These are phyloP conservation scores for Calliphora vicina DNA, from an alignment of 1,140 invertebrate genomes.

Conservation along the genomic window DNA sequence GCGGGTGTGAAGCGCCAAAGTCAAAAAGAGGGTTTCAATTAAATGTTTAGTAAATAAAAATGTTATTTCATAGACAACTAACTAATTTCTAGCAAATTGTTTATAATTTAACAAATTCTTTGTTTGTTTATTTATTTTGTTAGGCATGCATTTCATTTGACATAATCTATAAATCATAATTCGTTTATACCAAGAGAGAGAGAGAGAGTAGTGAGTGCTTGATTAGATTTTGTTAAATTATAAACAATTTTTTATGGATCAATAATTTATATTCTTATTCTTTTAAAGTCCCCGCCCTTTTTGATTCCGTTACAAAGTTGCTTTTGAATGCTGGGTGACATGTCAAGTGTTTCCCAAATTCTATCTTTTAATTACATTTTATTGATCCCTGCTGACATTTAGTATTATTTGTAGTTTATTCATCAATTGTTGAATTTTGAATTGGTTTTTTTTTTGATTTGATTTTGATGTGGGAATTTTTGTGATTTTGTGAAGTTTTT, in stretches of 20 bases:
- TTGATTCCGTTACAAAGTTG: background rate
- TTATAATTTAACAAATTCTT: background rate
- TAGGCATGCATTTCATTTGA: no score
- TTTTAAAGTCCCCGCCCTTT: background rate
- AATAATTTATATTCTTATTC: background rate
- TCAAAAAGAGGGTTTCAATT: constrained; percentile 21
- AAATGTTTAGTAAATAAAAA: background rate
- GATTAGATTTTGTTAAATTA: no score
- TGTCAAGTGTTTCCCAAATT: background rate
- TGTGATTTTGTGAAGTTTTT: constrained; percentile 12
- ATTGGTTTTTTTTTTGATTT: constrained; percentile 54
- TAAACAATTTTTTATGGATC: no score
- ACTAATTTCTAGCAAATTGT: background rate
- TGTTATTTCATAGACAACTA: background rate
- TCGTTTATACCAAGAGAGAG: no score
- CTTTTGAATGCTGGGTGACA: background rate
- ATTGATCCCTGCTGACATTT: constrained; percentile 20
- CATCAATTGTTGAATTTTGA: constrained; percentile 37
- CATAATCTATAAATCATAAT: background rate
- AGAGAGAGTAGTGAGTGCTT: no score
- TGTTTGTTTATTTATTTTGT: background rate
- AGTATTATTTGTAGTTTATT: background rate
- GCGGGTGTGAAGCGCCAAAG: constrained; percentile 50
- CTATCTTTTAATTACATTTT: constrained; percentile 59
- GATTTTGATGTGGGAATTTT: constrained; percentile 51